Evolutionary conservation across 2,888 invertebrate species (phyloP).

Genomic region (Agrochola lychnidis): DNA sequence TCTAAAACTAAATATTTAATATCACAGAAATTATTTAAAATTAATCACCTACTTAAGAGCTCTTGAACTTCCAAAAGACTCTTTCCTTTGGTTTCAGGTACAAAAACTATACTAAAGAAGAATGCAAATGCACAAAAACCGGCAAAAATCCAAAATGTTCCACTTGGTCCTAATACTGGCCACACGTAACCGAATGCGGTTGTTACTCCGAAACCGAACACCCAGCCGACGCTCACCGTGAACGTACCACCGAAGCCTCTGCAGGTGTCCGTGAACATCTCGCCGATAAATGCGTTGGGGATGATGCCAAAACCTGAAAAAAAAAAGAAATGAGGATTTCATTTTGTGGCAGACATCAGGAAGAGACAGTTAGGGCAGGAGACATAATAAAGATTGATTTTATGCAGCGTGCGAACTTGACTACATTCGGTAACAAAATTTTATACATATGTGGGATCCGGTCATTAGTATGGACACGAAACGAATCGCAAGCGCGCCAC

Average conservation of each 20-base stretch:
- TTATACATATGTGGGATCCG: too few species aligned
- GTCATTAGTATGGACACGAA: too few species aligned
- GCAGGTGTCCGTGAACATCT: too few species aligned
- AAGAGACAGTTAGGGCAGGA: too few species aligned
- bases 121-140: conserved; percentile 62
- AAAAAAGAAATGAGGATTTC: too few species aligned
- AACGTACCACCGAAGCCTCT: conserved; percentile 61
- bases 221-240: conserved; percentile 67
- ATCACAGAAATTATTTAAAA: conserved; percentile 14
- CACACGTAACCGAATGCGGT: conserved; percentile 70
- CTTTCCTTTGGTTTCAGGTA: conserved; percentile 75
- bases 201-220: conserved; percentile 70
- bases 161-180: conserved; percentile 60
- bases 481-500: too few species aligned
- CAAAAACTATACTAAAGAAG: conserved; percentile 66
- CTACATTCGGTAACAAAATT: too few species aligned
- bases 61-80: conserved; percentile 70
- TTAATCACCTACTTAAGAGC: conserved; percentile 64
- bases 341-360: too few species aligned
- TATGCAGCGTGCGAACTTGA: too few species aligned
- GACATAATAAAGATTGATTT: too few species aligned
- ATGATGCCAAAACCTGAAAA: too few species aligned
- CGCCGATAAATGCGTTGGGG: too few species aligned
- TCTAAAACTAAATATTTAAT: conserved; percentile 1
- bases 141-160: conserved; percentile 70